Conservation (phyloP, 2,888 invertebrate genomes). For the Zaprionus bogoriensis region DNA sequence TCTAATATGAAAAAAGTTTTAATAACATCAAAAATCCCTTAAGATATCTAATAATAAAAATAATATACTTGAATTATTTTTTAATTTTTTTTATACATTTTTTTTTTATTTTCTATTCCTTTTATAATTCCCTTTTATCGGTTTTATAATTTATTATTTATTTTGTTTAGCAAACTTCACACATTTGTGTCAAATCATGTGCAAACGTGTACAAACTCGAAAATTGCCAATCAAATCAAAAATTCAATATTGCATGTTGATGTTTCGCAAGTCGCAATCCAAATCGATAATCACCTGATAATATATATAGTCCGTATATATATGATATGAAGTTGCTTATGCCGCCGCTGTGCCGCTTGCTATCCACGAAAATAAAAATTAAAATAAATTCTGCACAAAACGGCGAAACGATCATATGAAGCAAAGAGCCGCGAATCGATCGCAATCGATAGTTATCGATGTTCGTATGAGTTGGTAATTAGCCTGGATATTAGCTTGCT, state of each 20-base stretch:
- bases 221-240: conserved; percentile 6
- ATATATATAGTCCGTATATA: conserved; percentile 21
- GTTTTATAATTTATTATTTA: conserved; percentile 1
- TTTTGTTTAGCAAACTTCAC: conserved; percentile 34
- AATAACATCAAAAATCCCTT: too few relatives aligned
- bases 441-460: conserved; percentile 44
- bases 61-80: background rate
- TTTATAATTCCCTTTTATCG: background rate
- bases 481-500: conserved; percentile 58
- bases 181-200: conserved; percentile 31
- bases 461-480: conserved; percentile 53
- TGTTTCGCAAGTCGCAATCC: conserved; percentile 61
- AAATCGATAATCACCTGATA: conserved; percentile 17
- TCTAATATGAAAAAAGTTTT: too few relatives aligned
- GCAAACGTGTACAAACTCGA: conserved; percentile 50
- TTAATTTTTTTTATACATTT: background rate
- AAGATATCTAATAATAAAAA: conserved; percentile 1
- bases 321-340: conserved; percentile 63
- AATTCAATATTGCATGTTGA: conserved; percentile 73
- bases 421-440: conserved; percentile 37
- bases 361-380: conserved; percentile 55
- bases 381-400: conserved; percentile 42
- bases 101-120: background rate
- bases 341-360: conserved; percentile 64
- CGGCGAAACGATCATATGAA: conserved; percentile 62